Base-by-base conservation (phyloP, 2,113 vertebrate species). In the Micromys minutus region DNA sequence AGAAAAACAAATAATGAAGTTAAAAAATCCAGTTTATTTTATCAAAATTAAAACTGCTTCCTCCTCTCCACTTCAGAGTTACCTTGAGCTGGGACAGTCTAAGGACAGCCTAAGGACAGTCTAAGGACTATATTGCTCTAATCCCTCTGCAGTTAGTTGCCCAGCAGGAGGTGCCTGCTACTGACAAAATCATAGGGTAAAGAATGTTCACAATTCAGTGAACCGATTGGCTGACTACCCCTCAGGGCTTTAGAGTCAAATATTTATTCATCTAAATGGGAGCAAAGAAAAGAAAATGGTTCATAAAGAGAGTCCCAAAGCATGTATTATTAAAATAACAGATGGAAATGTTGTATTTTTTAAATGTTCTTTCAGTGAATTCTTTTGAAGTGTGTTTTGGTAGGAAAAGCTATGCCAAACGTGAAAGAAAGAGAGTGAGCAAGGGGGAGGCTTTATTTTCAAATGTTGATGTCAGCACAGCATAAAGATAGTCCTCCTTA, bases 261-360 rank as follows among this genome's bases (percentile, higher is more conserved):
- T 93, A 92, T 98, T 98, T 97, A 97, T 97, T 86, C 72, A 67
- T 97, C 67, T 96, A 97, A 97, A 96, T 97, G 92, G 91, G 97
- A 97, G 89, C 95, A 97, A 97, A 96, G 97, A 97, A 97, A 97
- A 80, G 96, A 98, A 97, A 98, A 97, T 91, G 89, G 95, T 90
- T 97, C 61, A 45, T 71, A 93, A 98, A 98, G 96, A 97, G 96
- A 98, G 94, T 98, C 97, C 97, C 97, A 96, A 79, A 88, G 96
- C 97, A 96, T 92, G 97, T 94, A 97, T 96, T 97, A 97, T 97
- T 97, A 98, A 97, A 98, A 98, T 98, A 98, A 98, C 98, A 98
- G 98, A 98, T 98, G 98, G 98, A 98, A 98, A 98, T 98, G 98
- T 97, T 97, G 95, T 94, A 97, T 98, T 98, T 98, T 98, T 96